Evolutionary conservation across 1,140 invertebrate species (phyloP).

Genomic region (Yoshiicerus persimilis): DNA sequence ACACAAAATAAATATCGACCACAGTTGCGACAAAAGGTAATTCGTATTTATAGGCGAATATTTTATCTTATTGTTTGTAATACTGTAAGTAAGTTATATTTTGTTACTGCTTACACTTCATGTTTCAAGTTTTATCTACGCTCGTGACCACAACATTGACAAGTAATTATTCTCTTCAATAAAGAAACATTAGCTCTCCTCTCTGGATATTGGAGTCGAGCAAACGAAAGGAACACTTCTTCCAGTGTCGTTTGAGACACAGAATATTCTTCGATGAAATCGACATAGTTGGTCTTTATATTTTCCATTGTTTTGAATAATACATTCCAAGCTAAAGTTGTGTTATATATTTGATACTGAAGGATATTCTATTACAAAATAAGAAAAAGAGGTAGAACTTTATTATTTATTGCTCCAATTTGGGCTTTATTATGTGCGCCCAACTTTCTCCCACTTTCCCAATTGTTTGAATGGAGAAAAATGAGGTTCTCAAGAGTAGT

Average conservation of each 20-base stretch:
- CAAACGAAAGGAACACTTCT: conserved; percentile 59
- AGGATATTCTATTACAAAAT: conserved; percentile 57
- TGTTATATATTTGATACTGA: conserved; percentile 59
- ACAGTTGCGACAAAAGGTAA: too few relatives aligned
- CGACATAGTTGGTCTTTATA: conserved; percentile 52
- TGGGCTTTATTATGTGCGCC: too few relatives aligned
- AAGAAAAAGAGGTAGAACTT: too few relatives aligned
- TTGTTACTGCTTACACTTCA: too few relatives aligned
- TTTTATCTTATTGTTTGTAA: too few relatives aligned
- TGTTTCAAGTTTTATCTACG: not conserved
- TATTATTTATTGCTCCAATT: too few relatives aligned
- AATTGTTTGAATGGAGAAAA: too few relatives aligned
- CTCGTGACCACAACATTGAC: not conserved
- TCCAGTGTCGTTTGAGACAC: conserved; percentile 66
- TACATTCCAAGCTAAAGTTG: conserved; percentile 55
- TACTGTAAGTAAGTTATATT: not conserved
- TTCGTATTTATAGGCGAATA: not conserved
- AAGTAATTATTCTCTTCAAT: not conserved
- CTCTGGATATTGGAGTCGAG: conserved; percentile 43
- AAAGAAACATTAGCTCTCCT: conserved; percentile 16
- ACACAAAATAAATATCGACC: too few relatives aligned
- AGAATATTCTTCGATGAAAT: conserved; percentile 61
- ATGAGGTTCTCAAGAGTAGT: too few relatives aligned
- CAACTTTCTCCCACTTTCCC: too few relatives aligned
- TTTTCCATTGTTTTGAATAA: conserved; percentile 62